phyloP scores from a whole-genome alignment of 2,113 vertebrate genomes.

The Herpetotheres cachinnans region DNA sequence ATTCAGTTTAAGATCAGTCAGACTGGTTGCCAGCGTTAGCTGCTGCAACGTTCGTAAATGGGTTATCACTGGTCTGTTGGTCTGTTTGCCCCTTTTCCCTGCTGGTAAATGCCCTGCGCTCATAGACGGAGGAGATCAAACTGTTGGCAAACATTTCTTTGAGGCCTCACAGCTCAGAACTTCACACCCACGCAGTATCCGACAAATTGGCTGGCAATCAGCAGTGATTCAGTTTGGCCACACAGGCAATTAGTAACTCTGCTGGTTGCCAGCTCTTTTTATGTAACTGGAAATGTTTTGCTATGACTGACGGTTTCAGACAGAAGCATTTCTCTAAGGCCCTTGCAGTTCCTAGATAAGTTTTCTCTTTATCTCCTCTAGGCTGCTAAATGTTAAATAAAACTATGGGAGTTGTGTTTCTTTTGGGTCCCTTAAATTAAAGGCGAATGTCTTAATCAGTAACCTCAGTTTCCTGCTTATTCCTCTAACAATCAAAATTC shows the following conservation, averaged over 20 bases:
- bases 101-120: background rate
- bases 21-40: background rate
- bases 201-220: background rate
- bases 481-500: background rate
- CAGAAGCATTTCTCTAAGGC: background rate
- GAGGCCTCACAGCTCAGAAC: background rate
- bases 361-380: background rate
- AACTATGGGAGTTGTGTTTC: background rate
- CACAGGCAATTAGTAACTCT: background rate
- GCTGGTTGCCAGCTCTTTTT: background rate
- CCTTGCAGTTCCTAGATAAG: background rate
- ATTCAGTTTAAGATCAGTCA: background rate
- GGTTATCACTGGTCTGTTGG: background rate
- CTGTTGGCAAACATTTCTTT: background rate
- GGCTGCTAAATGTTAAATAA: background rate
- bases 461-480: background rate
- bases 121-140: background rate
- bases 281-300: background rate
- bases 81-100: background rate
- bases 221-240: background rate
- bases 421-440: background rate
- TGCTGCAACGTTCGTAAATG: accelerated
- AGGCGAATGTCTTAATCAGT: background rate
- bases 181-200: background rate
- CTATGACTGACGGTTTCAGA: background rate